Conservation (phyloP, 1,140 invertebrate species). For the Harlomillsia oculata region DNA sequence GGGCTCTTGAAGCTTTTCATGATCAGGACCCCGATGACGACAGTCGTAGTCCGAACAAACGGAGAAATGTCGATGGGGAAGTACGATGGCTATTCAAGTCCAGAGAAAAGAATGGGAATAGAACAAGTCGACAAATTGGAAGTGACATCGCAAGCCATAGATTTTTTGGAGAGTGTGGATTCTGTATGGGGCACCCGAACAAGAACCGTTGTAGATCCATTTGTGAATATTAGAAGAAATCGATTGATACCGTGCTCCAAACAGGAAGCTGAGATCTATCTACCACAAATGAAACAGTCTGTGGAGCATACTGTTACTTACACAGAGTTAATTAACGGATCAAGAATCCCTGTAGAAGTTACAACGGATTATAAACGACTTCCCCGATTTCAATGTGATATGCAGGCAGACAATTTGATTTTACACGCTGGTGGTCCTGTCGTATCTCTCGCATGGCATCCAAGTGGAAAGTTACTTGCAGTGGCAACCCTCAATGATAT, state of each 20-base stretch:
- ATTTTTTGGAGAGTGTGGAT: background rate
- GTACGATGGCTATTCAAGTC: background rate
- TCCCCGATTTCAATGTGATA: constrained; percentile 24
- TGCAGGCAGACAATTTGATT: background rate
- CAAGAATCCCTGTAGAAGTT: background rate
- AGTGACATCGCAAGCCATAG: background rate
- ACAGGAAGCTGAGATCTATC: background rate
- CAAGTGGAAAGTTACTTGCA: constrained; percentile 22
- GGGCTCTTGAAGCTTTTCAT: background rate
- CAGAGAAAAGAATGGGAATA: background rate
- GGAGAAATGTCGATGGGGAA: too few species aligned
- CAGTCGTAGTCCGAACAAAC: too few species aligned
- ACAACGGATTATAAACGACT: constrained; percentile 13
- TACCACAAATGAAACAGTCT: constrained; percentile 6
- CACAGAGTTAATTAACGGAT: background rate
- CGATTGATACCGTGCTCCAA: background rate
- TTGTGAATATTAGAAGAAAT: background rate
- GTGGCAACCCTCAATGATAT: constrained; percentile 8
- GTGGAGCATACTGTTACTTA: background rate
- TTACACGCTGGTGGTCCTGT: constrained; percentile 24
- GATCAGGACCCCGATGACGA: background rate
- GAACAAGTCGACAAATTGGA: background rate
- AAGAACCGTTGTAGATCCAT: constrained; percentile 6
- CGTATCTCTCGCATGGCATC: constrained; percentile 22
- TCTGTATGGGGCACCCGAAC: constrained; percentile 12